Base-by-base conservation (phyloP, 2,797 vertebrate genomes). In the Psittacula echo region DNA sequence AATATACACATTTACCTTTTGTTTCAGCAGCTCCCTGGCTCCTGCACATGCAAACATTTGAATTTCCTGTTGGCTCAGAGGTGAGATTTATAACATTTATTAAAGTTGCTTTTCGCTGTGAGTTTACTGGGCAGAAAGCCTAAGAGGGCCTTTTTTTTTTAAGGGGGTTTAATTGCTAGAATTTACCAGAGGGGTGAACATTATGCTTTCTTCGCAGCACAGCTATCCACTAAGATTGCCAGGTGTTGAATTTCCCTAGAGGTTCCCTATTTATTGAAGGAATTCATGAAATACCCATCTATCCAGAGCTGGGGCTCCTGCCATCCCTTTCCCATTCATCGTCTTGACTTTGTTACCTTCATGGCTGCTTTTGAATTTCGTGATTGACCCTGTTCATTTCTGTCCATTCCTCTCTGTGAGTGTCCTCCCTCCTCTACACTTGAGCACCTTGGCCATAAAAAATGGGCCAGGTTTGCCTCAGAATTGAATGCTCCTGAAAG, bases 41-140 rank as follows among this genome's bases (percentile, higher is more conserved):
- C 93, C 93, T 95, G 96, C 96, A 96, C 95, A 97, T 95, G 96
- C 97, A 95, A 96, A 97, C 95, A 95, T 97, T 97, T 97, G 98
- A 98, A 98, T 98, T 98, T 98, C 98, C 97, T 98, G 98, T 98
- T 98, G 98, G 98, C 97, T 97, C 97, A 85, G 97, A 97, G 96
- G 97, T 97, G 97, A 98, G 97, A 98, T 98, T 98, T 98, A 98
- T 98, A 98, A 97, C 97, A 89, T 98, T 97, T 98, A 98, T 98
- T 98, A 98, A 97, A 95, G 96, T 97, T 97, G 96, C 98, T 97
- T 98, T 98, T 98, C 84, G 50, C 96, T 96, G 85, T 96, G 94
- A 98, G 89, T 97, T 98, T 98, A 98, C 97, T 97, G 96, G 97
- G 97, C 97, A 97, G 92, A 97, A 97, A 98, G 97, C 97, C 98